phyloP scores from a whole-genome alignment of 2,113 vertebrate species.

The Hippocampus barbouri region DNA sequence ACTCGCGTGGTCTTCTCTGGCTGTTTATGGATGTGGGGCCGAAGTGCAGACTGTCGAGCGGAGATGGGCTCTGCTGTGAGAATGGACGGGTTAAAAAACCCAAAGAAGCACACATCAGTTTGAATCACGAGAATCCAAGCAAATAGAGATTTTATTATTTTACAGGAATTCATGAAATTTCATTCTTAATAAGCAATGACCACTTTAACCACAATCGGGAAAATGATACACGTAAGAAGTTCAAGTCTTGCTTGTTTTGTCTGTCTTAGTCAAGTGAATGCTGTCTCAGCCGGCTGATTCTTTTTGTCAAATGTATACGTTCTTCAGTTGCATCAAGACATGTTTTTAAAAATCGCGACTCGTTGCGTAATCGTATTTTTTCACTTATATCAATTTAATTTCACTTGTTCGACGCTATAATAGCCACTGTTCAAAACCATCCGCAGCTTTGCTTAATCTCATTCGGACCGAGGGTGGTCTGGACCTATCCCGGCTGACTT shows the following conservation, averaged over 20 bases:
- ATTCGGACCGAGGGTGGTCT: not conserved
- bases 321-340: not conserved
- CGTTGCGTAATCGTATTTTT: no score
- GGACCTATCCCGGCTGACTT: not conserved
- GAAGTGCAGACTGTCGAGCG: conserved; percentile 88
- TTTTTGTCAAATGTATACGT: not conserved
- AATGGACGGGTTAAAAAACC: conserved; percentile 26
- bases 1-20: conserved; percentile 97
- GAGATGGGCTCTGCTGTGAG: conserved; percentile 94
- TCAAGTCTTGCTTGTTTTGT: no score
- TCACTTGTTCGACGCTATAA: not conserved
- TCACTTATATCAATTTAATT: not conserved
- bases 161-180: no score
- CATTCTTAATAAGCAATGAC: no score
- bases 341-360: not conserved
- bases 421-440: not conserved
- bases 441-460: not conserved
- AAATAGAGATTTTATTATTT: no score
- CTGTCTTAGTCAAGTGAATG: no score
- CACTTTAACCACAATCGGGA: no score
- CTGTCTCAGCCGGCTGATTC: no score
- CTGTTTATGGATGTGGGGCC: conserved; percentile 97
- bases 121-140: not conserved
- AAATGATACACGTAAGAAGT: no score
- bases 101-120: not conserved